Evolutionary conservation across 2,888 invertebrate genomes (phyloP).

Genomic region (Branchipolynoe longqiensis): DNA sequence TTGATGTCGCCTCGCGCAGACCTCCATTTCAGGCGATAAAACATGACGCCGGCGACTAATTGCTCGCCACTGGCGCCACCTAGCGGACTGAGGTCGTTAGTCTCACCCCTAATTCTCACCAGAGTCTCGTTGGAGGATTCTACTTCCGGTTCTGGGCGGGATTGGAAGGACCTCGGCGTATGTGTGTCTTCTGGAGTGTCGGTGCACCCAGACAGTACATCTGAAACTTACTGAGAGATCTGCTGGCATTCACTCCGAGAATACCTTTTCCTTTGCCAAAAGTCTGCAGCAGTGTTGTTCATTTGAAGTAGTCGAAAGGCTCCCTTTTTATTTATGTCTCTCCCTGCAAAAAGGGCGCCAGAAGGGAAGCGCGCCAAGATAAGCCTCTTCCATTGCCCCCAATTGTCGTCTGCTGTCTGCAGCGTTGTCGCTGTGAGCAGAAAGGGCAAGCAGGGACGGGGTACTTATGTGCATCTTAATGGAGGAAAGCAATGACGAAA

Average conservation of each 20-base stretch:
- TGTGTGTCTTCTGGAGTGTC: neutral
- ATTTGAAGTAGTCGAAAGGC: conserved; percentile 15
- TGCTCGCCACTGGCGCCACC: neutral
- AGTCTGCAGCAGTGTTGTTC: neutral
- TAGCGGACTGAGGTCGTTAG: neutral
- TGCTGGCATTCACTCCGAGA: neutral
- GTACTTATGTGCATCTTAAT: too few species aligned
- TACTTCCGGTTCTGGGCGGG: conserved; percentile 21
- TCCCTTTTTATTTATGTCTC: conserved; percentile 10
- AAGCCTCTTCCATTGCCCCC: neutral
- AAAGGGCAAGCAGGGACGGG: too few species aligned
- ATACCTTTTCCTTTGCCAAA: conserved; percentile 7
- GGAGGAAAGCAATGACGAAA: too few species aligned
- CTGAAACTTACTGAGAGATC: neutral
- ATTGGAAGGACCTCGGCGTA: neutral
- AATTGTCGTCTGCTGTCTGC: conserved; percentile 27
- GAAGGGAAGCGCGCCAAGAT: neutral
- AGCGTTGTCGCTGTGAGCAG: conserved; percentile 14
- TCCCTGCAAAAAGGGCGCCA: too few species aligned
- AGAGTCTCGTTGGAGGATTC: neutral
- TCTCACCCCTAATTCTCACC: conserved; percentile 15
- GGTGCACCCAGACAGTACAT: neutral
- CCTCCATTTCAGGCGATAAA: neutral
- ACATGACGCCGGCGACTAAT: conserved; percentile 40
- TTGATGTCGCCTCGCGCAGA: neutral